Evolutionary conservation across 2,888 invertebrate species (phyloP), one percentile per base, ranked within the genome.

Genomic region (Imbricaverruca yamaguchii): DNA sequence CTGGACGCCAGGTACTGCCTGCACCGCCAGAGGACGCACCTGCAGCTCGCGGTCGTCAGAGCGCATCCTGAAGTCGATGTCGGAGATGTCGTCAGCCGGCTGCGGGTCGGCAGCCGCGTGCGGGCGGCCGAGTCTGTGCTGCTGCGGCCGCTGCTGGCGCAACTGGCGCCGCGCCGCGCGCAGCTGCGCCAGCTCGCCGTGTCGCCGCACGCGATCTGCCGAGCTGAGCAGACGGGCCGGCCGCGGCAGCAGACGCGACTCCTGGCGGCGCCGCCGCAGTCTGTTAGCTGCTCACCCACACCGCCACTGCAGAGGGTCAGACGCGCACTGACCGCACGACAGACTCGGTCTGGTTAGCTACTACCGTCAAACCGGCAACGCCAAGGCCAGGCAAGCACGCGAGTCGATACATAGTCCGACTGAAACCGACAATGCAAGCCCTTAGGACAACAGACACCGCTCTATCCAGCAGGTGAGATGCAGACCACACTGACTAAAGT

Each of bases 141-240:
- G 91, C 85, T 91, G 91, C 0, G 91, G 90, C 83, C 91, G 91
- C 83, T 92, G 91, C 86, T 91, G 91, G 85, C 92, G 92, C 83
- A 92, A 91, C 83, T 93, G 88, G 82, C 91, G 90, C 87, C 93
- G 93, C 87, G 98, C 89, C 80, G 93, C 92, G 85, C 93, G 92
- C 56, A 98, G 88, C 83, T 95, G 92, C 85, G 94, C 94, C 84
- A 96, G 88, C 87, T 99, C 97, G 0, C 97, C 97, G 85, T 96
- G 92, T 77, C 96, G 90, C 83, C 94, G 90, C 0, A 93, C 89
- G 82, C 97, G 89, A 86, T 97, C 95, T 0, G 92, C 88, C 82
- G 93, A 93, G 53, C 87, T 87, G 86, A 89, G 86, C 3, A 83
- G 74, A 7, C 82, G 67, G 9, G 83, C 25, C 11, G 79, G 57